Percentiles rank a stretch among this genome's conserved stretches.
phyloP scores from a whole-genome alignment of 2,888 invertebrate species.

The Willowsia nigromaculata region DNA sequence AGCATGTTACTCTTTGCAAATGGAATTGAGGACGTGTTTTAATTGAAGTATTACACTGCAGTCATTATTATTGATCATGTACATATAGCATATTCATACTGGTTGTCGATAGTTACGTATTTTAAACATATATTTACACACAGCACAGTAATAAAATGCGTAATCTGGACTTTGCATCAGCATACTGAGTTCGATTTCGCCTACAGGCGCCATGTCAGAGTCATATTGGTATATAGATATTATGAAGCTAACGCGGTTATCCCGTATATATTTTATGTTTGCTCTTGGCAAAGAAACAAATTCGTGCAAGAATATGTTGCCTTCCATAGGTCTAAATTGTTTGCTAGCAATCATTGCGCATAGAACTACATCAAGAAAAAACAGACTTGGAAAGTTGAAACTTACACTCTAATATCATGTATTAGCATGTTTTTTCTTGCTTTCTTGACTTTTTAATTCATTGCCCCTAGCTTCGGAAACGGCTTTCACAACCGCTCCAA shows the following conservation, averaged over 20 bases:
- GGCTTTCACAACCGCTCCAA: slow-evolving; percentile 51
- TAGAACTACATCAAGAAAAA: slow-evolving; percentile 27
- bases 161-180: too few relatives aligned
- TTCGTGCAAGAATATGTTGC: background rate
- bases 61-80: background rate
- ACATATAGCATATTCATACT: background rate
- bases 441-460: slow-evolving; percentile 51
- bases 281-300: slow-evolving; percentile 45
- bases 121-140: background rate
- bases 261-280: background rate
- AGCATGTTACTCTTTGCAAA: too few relatives aligned
- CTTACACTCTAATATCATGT: background rate
- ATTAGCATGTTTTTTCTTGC: background rate
- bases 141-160: background rate
- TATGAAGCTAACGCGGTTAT: too few relatives aligned
- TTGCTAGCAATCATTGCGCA: background rate
- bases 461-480: slow-evolving; percentile 51
- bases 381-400: too few relatives aligned
- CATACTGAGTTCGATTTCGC: too few relatives aligned
- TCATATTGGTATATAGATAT: too few relatives aligned
- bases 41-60: too few relatives aligned
- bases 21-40: too few relatives aligned
- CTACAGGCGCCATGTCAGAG: too few relatives aligned
- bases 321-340: background rate
- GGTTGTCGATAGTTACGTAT: too few relatives aligned